Evolutionary conservation across 2,797 vertebrate genomes (phyloP), one percentile per base, ranked within the genome.

Genomic region (Naso thynnoides): DNA sequence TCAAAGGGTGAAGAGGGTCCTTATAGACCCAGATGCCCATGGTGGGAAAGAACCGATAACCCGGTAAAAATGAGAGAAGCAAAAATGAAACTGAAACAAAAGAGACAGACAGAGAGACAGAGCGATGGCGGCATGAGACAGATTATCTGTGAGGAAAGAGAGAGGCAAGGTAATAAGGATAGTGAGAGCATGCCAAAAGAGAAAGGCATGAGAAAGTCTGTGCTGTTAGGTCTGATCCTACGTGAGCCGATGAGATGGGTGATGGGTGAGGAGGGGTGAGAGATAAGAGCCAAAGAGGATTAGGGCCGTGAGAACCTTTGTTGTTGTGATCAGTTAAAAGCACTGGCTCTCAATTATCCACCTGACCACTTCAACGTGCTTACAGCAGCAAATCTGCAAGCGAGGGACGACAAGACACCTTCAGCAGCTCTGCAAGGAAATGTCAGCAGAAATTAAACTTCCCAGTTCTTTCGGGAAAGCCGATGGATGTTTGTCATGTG

Each of bases 291-390:
- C 78, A 85, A 91, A 92, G 89, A 92, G 91, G 92, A 93, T 93
- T 93, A 93, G 62, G 85, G 85, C 80, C 84, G 67, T 91, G 89
- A 93, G 90, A 92, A 92, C 90, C 91, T 91, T 91, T 91, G 88
- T 92, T 90, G 91, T 90, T 91, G 89, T 90, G 91, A 92, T 93
- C 89, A 87, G 86, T 91, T 92, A 88, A 90, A 92, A 92, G 91
- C 89, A 79, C 84, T 57, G 74, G 71, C 72, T 84, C 86, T 86
- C 83, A 69, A 71, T 64, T 79, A 82, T 82, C 87, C 90, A 92
- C 91, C 90, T 91, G 91, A 92, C 75, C 88, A 81, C 87, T 82
- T 86, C 82, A 84, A 21, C 27, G 16, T 72, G 84, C 86, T 85
- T 59, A 83, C 81, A 57, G 77, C 81, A 68, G 84, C 83, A 81